These are phyloP conservation scores for Myotis davidii DNA, from an alignment of 2,113 vertebrate species.

Conservation along the genomic window DNA sequence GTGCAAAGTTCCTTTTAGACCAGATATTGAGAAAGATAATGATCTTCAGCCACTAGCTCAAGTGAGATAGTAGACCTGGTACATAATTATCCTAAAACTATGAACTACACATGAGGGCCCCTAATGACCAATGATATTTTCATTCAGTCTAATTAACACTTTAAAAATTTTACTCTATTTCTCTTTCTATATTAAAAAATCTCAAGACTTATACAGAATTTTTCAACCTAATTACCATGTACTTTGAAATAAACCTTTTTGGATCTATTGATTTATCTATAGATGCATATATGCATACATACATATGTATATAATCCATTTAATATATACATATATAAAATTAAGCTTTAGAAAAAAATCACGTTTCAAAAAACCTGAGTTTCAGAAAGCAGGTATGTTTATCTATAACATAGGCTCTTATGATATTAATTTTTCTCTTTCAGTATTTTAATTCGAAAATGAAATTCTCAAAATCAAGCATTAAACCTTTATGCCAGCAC, in stretches of 20 bases:
- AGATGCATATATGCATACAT: not conserved
- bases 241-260: not conserved
- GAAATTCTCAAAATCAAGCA: slow-evolving; percentile 23
- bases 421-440: not conserved
- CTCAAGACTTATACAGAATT: not conserved
- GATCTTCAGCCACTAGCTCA: not conserved
- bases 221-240: not conserved
- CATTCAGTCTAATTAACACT: not conserved
- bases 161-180: not conserved
- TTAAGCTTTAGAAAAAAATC: not conserved
- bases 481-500: not conserved
- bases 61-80: not conserved
- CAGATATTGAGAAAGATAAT: not conserved
- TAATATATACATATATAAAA: not conserved
- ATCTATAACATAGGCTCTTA: not conserved
- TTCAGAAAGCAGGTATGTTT: not conserved
- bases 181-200: not conserved
- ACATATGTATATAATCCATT: not conserved
- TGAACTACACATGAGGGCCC: not conserved
- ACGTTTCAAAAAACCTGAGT: not conserved
- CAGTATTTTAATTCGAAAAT: not conserved
- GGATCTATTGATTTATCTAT: not conserved
- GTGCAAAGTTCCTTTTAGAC: not conserved
- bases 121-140: not conserved
- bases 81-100: not conserved